Conservation (phyloP, 2,888 invertebrate species). For the Caenorhabditis panamensis region DNA sequence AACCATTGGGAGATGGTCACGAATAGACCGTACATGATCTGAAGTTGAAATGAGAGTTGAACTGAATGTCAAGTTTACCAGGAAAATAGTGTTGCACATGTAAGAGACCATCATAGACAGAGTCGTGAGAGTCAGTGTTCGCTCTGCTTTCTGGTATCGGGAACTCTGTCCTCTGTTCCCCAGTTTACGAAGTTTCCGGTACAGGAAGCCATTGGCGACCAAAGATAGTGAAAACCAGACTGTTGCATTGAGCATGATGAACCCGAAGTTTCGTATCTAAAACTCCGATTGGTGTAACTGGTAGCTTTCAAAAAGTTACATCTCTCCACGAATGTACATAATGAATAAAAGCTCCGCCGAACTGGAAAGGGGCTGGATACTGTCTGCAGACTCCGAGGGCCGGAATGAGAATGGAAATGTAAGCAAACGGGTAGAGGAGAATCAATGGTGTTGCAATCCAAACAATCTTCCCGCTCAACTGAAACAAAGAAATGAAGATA, state of each 20-base stretch:
- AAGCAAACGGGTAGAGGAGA: not conserved
- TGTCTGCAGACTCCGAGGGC: constrained; percentile 4
- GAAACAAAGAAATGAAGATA: too few relatives aligned
- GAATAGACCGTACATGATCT: constrained; percentile 5
- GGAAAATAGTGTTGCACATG: not conserved
- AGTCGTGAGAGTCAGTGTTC: not conserved
- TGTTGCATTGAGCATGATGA: not conserved
- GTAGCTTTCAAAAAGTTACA: not conserved
- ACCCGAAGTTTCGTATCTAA: not conserved
- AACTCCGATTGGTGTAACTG: not conserved
- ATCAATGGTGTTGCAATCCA: not conserved
- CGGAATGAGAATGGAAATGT: not conserved
- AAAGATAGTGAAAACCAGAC: not conserved
- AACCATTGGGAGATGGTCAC: not conserved
- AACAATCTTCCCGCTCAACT: not conserved
- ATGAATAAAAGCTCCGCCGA: not conserved
- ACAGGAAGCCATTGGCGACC: not conserved
- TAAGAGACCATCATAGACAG: not conserved
- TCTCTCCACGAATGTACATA: not conserved
- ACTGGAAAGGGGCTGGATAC: not conserved
- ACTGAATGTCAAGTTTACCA: not conserved
- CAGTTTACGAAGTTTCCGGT: not conserved
- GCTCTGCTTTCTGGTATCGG: not conserved
- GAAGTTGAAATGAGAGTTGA: not conserved
- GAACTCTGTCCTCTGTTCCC: not conserved